Evolutionary conservation across 2,797 vertebrate species (phyloP).

Genomic region (Valencia hispanica): DNA sequence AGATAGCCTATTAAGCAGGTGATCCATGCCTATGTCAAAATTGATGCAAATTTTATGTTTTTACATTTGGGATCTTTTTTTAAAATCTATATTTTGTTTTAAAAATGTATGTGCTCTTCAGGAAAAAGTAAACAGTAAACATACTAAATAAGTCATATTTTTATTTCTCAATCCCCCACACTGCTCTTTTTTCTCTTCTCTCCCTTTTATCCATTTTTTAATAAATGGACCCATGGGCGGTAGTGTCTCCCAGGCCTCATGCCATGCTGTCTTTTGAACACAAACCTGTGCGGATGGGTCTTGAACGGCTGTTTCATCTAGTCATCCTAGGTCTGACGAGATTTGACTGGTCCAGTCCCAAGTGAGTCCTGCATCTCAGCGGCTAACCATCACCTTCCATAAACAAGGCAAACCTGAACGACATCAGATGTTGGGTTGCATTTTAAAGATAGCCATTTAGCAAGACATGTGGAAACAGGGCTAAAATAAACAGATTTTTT

Average conservation of each 20-base stretch:
- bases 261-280: slow-evolving; percentile 74
- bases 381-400: slow-evolving; percentile 73
- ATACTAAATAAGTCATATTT: slow-evolving; percentile 83
- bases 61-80: slow-evolving; percentile 59
- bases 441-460: slow-evolving; percentile 55
- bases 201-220: slow-evolving; percentile 46
- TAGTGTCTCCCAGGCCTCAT: slow-evolving; percentile 72
- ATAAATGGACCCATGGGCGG: slow-evolving; percentile 70
- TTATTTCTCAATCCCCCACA: slow-evolving; percentile 56
- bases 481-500: slow-evolving; percentile 17
- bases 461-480: slow-evolving; percentile 30
- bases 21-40: slow-evolving; percentile 67
- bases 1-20: slow-evolving; percentile 55
- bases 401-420: slow-evolving; percentile 66
- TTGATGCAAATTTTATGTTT: slow-evolving; percentile 56
- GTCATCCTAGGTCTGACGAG: slow-evolving; percentile 74
- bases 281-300: slow-evolving; percentile 76
- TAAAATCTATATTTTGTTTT: slow-evolving; percentile 53
- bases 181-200: slow-evolving; percentile 29
- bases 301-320: slow-evolving; percentile 81
- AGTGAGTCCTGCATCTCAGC: slow-evolving; percentile 74
- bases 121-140: slow-evolving; percentile 82
- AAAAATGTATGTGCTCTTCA: slow-evolving; percentile 70
- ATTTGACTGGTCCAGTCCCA: slow-evolving; percentile 79
- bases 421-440: slow-evolving; percentile 70